These are phyloP conservation scores for Nannoperca australis DNA, from an alignment of 2,797 vertebrate species.

Conservation along the genomic window DNA sequence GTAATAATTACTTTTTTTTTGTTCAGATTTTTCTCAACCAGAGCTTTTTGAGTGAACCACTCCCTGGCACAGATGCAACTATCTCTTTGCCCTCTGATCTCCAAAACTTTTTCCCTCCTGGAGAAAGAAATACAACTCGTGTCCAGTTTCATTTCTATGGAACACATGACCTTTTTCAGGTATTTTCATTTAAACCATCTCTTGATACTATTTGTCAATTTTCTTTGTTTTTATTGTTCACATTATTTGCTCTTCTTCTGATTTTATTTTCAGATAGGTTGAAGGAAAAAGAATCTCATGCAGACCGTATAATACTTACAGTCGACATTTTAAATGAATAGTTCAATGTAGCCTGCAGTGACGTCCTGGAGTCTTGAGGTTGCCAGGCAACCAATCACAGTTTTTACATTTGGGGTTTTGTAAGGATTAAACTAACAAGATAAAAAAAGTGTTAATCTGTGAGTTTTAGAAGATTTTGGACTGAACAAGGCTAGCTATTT, in stretches of 20 bases:
- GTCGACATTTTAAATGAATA: background rate
- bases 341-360: background rate
- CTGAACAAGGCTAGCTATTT: background rate
- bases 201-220: background rate
- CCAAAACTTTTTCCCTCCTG: constrained; percentile 69
- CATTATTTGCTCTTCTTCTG: background rate
- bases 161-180: constrained; percentile 87
- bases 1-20: constrained; percentile 33
- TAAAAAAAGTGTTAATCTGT: background rate
- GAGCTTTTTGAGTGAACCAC: constrained; percentile 62
- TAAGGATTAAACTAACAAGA: constrained; percentile 9
- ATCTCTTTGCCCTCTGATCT: constrained; percentile 88
- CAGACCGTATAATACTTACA: background rate
- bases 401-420: background rate
- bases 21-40: constrained; percentile 84
- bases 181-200: constrained; percentile 60
- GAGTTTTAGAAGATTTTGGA: background rate
- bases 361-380: background rate
- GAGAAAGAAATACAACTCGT: constrained; percentile 72
- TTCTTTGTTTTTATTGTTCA: background rate
- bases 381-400: background rate
- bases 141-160: constrained; percentile 93
- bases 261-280: background rate
- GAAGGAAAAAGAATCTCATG: background rate
- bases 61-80: constrained; percentile 73